Conservation (phyloP, 2,888 invertebrate species). For the Hemicrepidius hirtus region DNA sequence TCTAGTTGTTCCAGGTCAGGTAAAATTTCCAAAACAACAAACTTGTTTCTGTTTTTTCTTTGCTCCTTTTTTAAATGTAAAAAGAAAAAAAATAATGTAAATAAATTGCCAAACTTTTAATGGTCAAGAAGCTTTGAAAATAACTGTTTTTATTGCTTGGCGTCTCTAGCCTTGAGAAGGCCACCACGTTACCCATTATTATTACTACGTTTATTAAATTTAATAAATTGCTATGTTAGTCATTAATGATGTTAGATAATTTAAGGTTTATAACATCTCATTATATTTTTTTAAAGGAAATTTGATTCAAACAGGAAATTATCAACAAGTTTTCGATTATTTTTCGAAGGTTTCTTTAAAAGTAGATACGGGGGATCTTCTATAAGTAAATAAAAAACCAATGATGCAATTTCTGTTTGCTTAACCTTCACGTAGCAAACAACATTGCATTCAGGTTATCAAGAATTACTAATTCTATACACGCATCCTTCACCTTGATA, state of each 20-base stretch:
- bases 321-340: too few relatives aligned
- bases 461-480: too few relatives aligned
- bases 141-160: conserved; percentile 7
- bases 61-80: not conserved
- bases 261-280: not conserved
- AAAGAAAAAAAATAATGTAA: not conserved
- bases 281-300: not conserved
- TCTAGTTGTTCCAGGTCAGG: conserved; percentile 1
- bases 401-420: too few relatives aligned
- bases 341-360: too few relatives aligned
- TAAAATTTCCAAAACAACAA: not conserved
- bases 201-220: conserved; percentile 19
- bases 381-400: too few relatives aligned
- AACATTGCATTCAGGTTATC: too few relatives aligned
- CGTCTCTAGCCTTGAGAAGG: conserved; percentile 25
- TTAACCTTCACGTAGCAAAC: too few relatives aligned
- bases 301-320: too few relatives aligned
- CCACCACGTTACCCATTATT: conserved; percentile 1
- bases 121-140: not conserved
- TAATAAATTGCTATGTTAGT: conserved; percentile 9
- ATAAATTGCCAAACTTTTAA: not conserved
- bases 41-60: not conserved
- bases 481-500: not conserved
- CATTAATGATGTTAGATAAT: conserved; percentile 19
- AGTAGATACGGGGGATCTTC: too few relatives aligned